phyloP scores from a whole-genome alignment of 2,113 vertebrate genomes.

The Myotis lucifugus region DNA sequence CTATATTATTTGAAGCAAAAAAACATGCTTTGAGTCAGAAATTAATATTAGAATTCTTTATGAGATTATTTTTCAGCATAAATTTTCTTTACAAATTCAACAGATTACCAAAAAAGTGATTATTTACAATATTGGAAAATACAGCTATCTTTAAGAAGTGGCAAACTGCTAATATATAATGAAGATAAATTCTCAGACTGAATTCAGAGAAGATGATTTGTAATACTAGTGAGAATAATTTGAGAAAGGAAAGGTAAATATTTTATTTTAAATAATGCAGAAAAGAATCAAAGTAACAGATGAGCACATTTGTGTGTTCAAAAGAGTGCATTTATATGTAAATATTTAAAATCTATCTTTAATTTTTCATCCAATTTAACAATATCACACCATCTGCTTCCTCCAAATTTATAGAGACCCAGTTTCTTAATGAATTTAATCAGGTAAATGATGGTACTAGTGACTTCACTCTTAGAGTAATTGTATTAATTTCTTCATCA shows the following conservation, averaged over 20 bases:
- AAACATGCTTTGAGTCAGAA: neutral
- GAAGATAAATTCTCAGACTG: neutral
- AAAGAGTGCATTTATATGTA: neutral
- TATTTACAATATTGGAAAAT: slow-evolving; percentile 15
- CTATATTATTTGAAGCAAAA: neutral
- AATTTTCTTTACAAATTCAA: neutral
- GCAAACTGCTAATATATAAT: neutral
- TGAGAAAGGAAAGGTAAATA: neutral
- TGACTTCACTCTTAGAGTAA: neutral
- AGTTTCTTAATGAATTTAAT: neutral
- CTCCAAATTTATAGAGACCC: neutral
- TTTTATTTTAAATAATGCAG: neutral
- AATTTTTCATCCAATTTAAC: neutral
- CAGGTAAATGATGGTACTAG: neutral
- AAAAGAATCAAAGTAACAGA: neutral
- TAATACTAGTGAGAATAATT: neutral
- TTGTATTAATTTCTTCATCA: neutral
- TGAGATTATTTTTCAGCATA: slow-evolving; percentile 13
- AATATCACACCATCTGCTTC: neutral
- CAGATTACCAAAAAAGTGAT: neutral
- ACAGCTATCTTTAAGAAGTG: neutral
- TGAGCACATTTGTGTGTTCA: neutral
- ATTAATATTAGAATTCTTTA: neutral
- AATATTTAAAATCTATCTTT: neutral
- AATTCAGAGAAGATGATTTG: neutral